Conservation (phyloP, 2,113 vertebrate species). For the Scolopax mira region DNA sequence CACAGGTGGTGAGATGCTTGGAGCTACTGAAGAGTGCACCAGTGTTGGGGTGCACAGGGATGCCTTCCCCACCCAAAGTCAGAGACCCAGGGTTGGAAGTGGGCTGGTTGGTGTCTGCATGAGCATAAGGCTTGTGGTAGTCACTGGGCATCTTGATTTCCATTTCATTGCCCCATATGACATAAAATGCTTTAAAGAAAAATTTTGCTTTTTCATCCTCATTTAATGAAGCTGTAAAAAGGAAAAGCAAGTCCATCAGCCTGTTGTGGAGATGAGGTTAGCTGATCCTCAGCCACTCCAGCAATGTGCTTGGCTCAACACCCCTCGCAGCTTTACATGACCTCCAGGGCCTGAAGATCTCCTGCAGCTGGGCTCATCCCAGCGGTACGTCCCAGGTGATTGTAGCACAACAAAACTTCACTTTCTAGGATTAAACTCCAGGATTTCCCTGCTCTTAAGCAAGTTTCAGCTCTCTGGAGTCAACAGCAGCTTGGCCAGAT, state of each 20-base stretch:
- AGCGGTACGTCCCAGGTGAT: conserved; percentile 13
- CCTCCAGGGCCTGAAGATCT: background rate
- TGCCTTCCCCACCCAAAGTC: background rate
- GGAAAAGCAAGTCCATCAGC: background rate
- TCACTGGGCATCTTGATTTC: background rate
- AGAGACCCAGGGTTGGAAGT: background rate
- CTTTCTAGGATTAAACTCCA: conserved; percentile 62
- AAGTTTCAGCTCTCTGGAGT: conserved; percentile 29
- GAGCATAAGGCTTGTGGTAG: background rate
- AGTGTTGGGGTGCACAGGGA: background rate
- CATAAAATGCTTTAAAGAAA: background rate
- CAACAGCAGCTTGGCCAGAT: conserved; percentile 2
- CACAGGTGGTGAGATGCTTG: background rate
- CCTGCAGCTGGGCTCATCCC: conserved; percentile 20
- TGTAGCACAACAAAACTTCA: background rate
- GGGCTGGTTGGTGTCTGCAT: background rate
- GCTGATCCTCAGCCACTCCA: background rate
- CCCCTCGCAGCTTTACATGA: background rate
- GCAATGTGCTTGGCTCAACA: background rate
- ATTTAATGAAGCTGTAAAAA: background rate
- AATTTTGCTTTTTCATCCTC: background rate
- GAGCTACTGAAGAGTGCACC: background rate
- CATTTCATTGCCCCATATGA: background rate
- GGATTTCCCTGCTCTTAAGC: conserved; percentile 21
- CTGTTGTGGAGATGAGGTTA: background rate